These are phyloP conservation scores for Scytalopus superciliaris DNA, from an alignment of 2,113 vertebrate species.

Conservation along the genomic window DNA sequence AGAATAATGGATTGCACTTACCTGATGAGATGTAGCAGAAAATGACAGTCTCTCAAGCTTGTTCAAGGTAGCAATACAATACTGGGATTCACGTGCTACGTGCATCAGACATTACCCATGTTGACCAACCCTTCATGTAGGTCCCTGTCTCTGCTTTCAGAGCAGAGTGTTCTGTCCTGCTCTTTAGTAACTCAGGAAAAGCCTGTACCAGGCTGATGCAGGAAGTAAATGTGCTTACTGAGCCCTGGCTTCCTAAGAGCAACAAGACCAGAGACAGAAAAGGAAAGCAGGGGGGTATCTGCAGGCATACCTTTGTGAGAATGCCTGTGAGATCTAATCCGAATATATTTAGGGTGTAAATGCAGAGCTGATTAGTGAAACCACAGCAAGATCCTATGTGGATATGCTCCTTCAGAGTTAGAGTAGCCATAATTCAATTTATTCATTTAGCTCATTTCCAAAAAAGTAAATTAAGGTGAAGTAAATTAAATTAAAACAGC, in stretches of 20 bases:
- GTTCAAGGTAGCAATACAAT: not conserved
- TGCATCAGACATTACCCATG: not conserved
- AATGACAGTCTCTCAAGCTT: not conserved
- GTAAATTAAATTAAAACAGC: slow-evolving; percentile 58
- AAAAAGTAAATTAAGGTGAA: slow-evolving; percentile 56
- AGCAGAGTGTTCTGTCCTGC: not conserved
- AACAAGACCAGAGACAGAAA: not conserved
- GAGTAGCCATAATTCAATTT: slow-evolving; percentile 62
- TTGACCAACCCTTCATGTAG: not conserved
- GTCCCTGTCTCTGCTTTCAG: not conserved
- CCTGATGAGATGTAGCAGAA: not conserved
- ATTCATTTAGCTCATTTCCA: slow-evolving; percentile 58
- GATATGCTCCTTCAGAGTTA: slow-evolving; percentile 34
- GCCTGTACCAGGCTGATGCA: not conserved
- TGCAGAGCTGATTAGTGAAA: slow-evolving; percentile 57
- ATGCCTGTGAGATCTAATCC: slow-evolving; percentile 52
- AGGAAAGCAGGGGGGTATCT: slow-evolving; percentile 11
- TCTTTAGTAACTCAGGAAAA: not conserved
- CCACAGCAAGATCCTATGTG: slow-evolving; percentile 43
- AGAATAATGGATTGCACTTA: not conserved
- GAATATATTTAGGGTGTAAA: slow-evolving; percentile 55
- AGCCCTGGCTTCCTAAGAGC: not conserved
- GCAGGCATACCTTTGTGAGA: not conserved
- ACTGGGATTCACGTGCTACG: fast-evolving
- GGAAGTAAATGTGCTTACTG: not conserved